phyloP scores from a whole-genome alignment of 2,113 vertebrate genomes.

The Thunnus thynnus region DNA sequence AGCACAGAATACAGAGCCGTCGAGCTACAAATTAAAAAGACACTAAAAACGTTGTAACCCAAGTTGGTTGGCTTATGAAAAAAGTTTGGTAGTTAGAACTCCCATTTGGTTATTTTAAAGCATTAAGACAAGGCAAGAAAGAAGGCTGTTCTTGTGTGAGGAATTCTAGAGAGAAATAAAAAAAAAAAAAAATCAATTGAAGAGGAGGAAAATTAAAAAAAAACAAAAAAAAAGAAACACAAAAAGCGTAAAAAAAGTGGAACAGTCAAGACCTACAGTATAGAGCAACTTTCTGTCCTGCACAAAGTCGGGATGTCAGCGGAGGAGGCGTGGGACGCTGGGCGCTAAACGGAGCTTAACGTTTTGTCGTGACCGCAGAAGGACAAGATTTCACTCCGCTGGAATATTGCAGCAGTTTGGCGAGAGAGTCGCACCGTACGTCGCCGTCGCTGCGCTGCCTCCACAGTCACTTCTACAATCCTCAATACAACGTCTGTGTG shows the following conservation, averaged over 20 bases:
- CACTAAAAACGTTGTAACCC: constrained; percentile 89
- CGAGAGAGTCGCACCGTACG: too few relatives aligned
- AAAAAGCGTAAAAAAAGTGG: constrained; percentile 62
- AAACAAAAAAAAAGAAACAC: too few relatives aligned
- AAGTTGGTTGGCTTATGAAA: constrained; percentile 91
- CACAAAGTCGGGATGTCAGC: constrained; percentile 93
- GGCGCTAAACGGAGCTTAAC: constrained; percentile 52
- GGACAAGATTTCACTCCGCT: constrained; percentile 46
- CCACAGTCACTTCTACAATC: constrained; percentile 77
- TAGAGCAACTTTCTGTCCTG: constrained; percentile 88
- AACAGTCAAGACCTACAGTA: constrained; percentile 90
- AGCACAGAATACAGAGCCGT: constrained; percentile 93
- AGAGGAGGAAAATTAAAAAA: constrained; percentile 5
- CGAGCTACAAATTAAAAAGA: constrained; percentile 89
- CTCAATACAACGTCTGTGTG: constrained; percentile 81
- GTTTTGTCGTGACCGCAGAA: constrained; percentile 16
- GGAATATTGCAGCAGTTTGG: constrained; percentile 22
- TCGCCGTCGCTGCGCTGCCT: constrained; percentile 52
- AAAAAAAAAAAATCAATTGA: constrained; percentile 38
- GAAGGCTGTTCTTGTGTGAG: constrained; percentile 95
- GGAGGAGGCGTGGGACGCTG: constrained; percentile 84
- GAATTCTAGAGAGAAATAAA: constrained; percentile 89
- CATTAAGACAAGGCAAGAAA: constrained; percentile 99
- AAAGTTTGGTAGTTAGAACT: constrained; percentile 97
- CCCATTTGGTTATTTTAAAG: constrained; percentile 99